Base-by-base conservation (phyloP, 2,113 vertebrate species). In the Ifrita kowaldi region DNA sequence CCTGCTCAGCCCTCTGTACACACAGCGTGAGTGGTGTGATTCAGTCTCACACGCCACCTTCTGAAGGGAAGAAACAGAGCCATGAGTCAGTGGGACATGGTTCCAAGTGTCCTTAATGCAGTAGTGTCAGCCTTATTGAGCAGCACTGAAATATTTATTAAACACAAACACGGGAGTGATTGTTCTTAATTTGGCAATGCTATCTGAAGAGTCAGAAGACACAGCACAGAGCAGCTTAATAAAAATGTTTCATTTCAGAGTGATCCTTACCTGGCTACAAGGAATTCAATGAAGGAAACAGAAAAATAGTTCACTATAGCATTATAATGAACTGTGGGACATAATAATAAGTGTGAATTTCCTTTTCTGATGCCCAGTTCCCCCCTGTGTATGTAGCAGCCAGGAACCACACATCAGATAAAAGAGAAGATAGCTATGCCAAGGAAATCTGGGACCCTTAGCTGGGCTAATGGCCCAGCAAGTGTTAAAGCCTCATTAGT, bases 181-280 rank as follows among this genome's bases (percentile, higher is more conserved):
- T 80, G 73, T 90, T 85, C 94, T 88, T 92, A 87, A 91, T 93
- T 88, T 74, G 74, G 74, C 80, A 86, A 39, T 22, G 76, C 14
- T 75, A 23, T 84, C 84, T 39, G 11, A 88, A 88, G 50, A 90
- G 63, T 95, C 85, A 93, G 88, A 95, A 95, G 87, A 77, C 87
- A 76, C 35, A 71, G 62, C 10, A 6, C 42, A 87, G 83, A 95
- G 30, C 56, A 44, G 23, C 52, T 93, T 94, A 94, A 96, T 96
- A 94, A 95, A 97, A 96, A 90, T 73, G 41, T 75, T 94, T 96
- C 44, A 67, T 94, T 97, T 96, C 78, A 93, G 90, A 97, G 97
- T 89, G 80, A 90, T 87, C 56, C 67, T 93, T 57, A 93, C 93
- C 90, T 71, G 67, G 44, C n/a, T 92, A 60, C 39, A 62, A 77